Conservation (phyloP, 2,797 vertebrate species). For the Tokudaia tokunoshimensis region DNA sequence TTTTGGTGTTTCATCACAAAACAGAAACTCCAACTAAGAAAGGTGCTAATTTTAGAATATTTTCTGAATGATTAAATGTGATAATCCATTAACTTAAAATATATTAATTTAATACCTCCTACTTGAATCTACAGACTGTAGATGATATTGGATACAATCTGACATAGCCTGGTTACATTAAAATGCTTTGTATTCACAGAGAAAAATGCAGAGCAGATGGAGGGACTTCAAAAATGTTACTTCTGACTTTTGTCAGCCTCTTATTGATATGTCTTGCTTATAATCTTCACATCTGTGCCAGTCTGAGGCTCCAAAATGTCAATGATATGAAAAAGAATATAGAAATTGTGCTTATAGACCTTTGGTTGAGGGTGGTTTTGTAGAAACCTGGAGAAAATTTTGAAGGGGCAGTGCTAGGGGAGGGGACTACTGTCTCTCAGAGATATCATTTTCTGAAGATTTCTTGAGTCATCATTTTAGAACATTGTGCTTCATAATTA, state of each 20-base stretch:
- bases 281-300: background rate
- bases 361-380: background rate
- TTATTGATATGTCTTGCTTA: background rate
- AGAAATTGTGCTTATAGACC: background rate
- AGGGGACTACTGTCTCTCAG: background rate
- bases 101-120: background rate
- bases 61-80: background rate
- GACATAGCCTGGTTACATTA: background rate
- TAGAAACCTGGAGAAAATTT: background rate
- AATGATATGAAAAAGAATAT: constrained; percentile 6
- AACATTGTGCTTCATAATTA: background rate
- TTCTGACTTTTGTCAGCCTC: background rate
- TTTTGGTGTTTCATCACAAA: background rate
- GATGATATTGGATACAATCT: background rate
- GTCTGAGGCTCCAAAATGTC: background rate
- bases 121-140: background rate
- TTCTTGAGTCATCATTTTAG: background rate
- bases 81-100: background rate
- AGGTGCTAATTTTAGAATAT: background rate
- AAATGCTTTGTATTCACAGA: constrained; percentile 6
- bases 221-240: background rate
- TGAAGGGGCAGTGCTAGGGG: background rate
- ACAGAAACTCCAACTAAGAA: background rate
- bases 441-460: background rate
- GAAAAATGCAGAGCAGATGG: constrained; percentile 15